Evolutionary conservation across 2,113 vertebrate species (phyloP).

Genomic region (Climacteris rufus): DNA sequence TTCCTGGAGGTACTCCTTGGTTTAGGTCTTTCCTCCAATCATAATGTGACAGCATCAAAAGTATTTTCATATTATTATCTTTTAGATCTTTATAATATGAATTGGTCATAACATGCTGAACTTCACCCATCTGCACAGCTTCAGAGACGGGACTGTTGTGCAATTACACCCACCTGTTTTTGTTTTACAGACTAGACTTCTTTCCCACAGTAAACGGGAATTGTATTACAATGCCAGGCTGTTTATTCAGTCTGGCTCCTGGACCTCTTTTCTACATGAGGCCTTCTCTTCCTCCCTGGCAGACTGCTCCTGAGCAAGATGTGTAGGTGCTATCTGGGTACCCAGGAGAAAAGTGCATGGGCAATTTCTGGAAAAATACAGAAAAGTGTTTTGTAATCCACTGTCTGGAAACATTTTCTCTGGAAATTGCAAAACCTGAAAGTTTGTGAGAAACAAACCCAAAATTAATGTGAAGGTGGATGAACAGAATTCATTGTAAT

Average conservation of each 20-base stretch:
- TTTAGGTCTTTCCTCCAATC: background rate
- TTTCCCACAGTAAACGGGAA: background rate
- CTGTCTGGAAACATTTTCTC: background rate
- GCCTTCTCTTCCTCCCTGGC: background rate
- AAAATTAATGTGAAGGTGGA: background rate
- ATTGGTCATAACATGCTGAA: background rate
- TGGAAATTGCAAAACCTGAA: background rate
- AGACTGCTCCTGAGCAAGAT: background rate
- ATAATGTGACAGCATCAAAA: background rate
- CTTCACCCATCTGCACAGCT: background rate
- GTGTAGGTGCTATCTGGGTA: background rate
- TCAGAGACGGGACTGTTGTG: background rate
- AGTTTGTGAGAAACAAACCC: background rate
- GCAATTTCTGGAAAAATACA: background rate
- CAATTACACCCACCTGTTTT: background rate
- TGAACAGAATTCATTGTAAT: background rate
- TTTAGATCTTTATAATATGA: background rate
- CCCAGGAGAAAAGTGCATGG: background rate
- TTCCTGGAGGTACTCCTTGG: background rate
- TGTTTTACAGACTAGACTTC: background rate
- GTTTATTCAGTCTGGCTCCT: background rate
- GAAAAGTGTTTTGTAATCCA: background rate
- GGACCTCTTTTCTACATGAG: background rate
- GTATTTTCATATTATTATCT: background rate
- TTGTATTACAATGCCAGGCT: background rate